phyloP scores from a whole-genome alignment of 2,888 invertebrate species.

The Phaedon cochleariae region DNA sequence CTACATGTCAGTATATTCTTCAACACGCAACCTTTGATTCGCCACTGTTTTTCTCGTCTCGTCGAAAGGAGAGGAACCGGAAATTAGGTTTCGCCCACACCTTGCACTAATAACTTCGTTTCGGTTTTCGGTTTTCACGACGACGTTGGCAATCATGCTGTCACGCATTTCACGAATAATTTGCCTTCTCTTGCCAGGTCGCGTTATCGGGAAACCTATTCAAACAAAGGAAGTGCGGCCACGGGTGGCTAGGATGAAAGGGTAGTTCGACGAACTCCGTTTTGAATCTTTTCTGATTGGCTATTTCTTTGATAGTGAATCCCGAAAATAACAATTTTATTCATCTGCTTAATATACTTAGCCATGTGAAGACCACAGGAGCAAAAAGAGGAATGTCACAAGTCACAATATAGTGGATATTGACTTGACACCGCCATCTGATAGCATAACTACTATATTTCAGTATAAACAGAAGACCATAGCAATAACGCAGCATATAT shows the following conservation, averaged over 20 bases:
- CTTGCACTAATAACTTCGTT: slow-evolving; percentile 42
- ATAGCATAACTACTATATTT: no score
- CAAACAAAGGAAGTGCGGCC: neutral
- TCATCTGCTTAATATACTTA: no score
- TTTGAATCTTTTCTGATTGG: no score
- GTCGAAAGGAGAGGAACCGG: slow-evolving; percentile 37
- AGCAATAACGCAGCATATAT: no score
- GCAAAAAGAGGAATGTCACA: no score
- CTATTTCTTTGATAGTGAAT: no score
- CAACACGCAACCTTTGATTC: slow-evolving; percentile 31
- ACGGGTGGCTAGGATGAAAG: neutral
- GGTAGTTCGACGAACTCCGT: neutral
- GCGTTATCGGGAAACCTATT: neutral
- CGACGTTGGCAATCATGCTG: slow-evolving; percentile 27
- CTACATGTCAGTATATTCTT: slow-evolving; percentile 24
- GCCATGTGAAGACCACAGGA: no score
- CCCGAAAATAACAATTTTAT: no score
- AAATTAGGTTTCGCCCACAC: slow-evolving; percentile 47
- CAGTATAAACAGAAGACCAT: no score
- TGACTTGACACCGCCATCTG: no score
- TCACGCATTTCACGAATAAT: slow-evolving; percentile 23
- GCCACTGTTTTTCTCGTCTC: slow-evolving; percentile 26
- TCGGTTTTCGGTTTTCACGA: slow-evolving; percentile 32
- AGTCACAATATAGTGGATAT: no score
- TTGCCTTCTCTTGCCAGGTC: neutral